These are phyloP conservation scores for Drosophila greeni DNA, from an alignment of 2,888 invertebrate genomes.

Conservation along the genomic window DNA sequence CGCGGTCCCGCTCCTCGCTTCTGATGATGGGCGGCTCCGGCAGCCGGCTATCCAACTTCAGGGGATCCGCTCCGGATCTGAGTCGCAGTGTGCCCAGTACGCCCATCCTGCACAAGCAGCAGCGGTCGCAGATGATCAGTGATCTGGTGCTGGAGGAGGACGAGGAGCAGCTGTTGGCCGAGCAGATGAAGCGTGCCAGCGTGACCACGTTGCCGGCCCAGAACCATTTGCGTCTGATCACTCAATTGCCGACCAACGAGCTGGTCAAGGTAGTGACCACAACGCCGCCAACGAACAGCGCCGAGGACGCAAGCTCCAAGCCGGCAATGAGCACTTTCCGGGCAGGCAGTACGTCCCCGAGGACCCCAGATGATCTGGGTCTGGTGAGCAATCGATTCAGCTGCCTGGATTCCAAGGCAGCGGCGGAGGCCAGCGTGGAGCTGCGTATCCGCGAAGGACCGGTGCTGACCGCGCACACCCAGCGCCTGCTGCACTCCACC, in stretches of 20 bases:
- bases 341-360: slow-evolving; percentile 39
- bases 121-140: slow-evolving; percentile 60
- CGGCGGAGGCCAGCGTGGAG: slow-evolving; percentile 33
- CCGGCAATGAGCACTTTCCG: slow-evolving; percentile 70
- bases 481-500: slow-evolving; percentile 74
- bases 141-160: slow-evolving; percentile 71
- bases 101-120: slow-evolving; percentile 70
- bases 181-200: slow-evolving; percentile 58
- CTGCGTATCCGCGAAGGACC: slow-evolving; percentile 62
- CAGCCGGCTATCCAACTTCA: slow-evolving; percentile 61
- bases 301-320: slow-evolving; percentile 42
- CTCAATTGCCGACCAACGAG: slow-evolving; percentile 52
- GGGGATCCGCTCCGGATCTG: slow-evolving; percentile 78
- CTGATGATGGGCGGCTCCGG: slow-evolving; percentile 77
- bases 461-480: slow-evolving; percentile 56
- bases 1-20: slow-evolving; percentile 81
- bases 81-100: slow-evolving; percentile 78
- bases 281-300: slow-evolving; percentile 50
- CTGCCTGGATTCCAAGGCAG: slow-evolving; percentile 32
- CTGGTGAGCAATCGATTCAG: slow-evolving; percentile 65
- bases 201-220: slow-evolving; percentile 52
- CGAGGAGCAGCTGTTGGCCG: slow-evolving; percentile 50
- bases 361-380: slow-evolving; percentile 53
- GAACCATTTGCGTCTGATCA: slow-evolving; percentile 49
- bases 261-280: slow-evolving; percentile 60